phyloP scores from a whole-genome alignment of 2,888 invertebrate genomes.

The Cataglyphis cursor region DNA sequence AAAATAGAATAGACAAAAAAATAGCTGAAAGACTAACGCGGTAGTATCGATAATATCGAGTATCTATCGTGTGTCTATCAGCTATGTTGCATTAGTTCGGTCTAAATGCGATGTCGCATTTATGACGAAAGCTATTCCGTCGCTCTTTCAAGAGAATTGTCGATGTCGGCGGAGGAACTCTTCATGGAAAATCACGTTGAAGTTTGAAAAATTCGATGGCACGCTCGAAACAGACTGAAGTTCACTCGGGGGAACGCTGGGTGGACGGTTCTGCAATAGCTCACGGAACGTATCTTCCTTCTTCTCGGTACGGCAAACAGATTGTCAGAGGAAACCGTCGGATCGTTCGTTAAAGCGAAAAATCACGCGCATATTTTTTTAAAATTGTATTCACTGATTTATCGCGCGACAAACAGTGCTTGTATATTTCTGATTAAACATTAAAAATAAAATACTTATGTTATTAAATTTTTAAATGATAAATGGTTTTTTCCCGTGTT shows the following conservation, averaged over 20 bases:
- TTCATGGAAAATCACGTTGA: slow-evolving; percentile 67
- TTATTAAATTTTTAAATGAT: not conserved
- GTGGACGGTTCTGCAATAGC: slow-evolving; percentile 61
- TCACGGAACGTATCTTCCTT: slow-evolving; percentile 56
- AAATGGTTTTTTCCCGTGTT: not conserved
- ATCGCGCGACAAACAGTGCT: slow-evolving; percentile 17
- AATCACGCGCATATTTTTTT: slow-evolving; percentile 35
- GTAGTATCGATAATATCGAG: slow-evolving; percentile 36
- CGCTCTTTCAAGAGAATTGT: slow-evolving; percentile 60
- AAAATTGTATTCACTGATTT: slow-evolving; percentile 25
- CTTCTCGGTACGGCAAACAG: slow-evolving; percentile 27
- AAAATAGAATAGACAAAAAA: slow-evolving; percentile 56
- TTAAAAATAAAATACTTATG: slow-evolving; percentile 7
- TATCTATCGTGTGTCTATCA: slow-evolving; percentile 65
- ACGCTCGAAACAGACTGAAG: slow-evolving; percentile 61
- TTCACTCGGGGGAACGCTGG: slow-evolving; percentile 47
- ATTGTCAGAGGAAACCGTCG: slow-evolving; percentile 59
- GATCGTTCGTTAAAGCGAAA: slow-evolving; percentile 46
- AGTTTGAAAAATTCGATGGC: slow-evolving; percentile 64
- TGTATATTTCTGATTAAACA: slow-evolving; percentile 14
- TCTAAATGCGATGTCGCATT: slow-evolving; percentile 62
- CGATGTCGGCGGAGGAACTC: slow-evolving; percentile 40
- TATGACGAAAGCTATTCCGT: slow-evolving; percentile 41
- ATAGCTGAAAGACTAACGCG: slow-evolving; percentile 11
- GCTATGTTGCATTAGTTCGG: slow-evolving; percentile 70